phyloP scores from a whole-genome alignment of 1,140 invertebrate genomes.

The Pogonomyrmex californicus region DNA sequence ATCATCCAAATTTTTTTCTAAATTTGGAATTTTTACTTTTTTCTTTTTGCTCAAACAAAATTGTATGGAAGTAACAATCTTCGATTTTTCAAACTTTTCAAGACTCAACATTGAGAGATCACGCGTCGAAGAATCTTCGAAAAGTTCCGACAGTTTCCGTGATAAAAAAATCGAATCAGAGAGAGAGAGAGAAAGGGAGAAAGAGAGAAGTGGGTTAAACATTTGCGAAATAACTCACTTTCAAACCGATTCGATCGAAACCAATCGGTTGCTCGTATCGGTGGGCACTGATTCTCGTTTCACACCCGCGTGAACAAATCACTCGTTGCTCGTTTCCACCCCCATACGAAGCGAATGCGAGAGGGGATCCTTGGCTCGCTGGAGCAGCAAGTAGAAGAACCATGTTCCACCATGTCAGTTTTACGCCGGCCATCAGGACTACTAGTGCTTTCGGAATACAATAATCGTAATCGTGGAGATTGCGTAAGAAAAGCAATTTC shows the following conservation, averaged over 20 bases:
- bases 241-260: constrained; percentile 75
- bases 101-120: not conserved
- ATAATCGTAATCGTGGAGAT: constrained; percentile 17
- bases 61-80: not conserved
- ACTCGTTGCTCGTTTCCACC: constrained; percentile 47
- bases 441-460: constrained; percentile 4
- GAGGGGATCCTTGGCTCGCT: constrained; percentile 62
- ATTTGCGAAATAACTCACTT: constrained; percentile 48
- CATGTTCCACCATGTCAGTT: constrained; percentile 69
- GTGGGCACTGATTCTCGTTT: constrained; percentile 75
- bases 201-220: constrained; percentile 26
- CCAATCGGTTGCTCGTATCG: constrained; percentile 64
- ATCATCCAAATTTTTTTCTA: not conserved
- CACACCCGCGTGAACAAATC: constrained; percentile 77
- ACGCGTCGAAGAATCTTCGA: not conserved
- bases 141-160: not conserved
- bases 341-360: constrained; percentile 65
- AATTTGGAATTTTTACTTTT: not conserved
- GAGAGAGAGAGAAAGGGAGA: not conserved
- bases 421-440: constrained; percentile 58
- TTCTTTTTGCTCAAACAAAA: not conserved
- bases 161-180: constrained; percentile 14
- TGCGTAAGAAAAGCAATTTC: not conserved
- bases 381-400: constrained; percentile 64
- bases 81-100: not conserved